A percentile compares a stretch with the other conserved stretches of the same genome.
These are phyloP conservation scores for Sesamia inferens DNA, from an alignment of 2,888 invertebrate genomes.

Conservation along the genomic window DNA sequence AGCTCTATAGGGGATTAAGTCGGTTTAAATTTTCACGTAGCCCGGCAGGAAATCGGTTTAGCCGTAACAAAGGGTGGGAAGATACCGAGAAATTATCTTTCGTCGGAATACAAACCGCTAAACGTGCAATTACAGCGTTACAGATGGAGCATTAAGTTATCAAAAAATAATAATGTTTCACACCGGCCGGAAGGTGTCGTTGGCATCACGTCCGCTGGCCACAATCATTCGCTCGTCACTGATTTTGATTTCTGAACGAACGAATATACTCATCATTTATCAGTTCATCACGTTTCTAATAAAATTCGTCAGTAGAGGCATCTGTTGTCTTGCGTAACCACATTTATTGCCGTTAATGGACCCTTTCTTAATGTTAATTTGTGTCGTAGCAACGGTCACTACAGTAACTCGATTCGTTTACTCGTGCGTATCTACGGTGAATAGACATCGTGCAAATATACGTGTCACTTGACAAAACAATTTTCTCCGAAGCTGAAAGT, in stretches of 20 bases:
- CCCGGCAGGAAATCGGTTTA: constrained; percentile 88
- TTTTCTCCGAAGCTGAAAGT: constrained; percentile 28
- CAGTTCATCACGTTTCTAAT: constrained; percentile 89
- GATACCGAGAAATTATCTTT: constrained; percentile 88
- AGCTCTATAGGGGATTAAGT: constrained; percentile 87
- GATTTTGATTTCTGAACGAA: constrained; percentile 84
- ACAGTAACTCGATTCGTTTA: constrained; percentile 67
- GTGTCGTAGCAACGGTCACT: constrained; percentile 68
- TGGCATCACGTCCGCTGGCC: constrained; percentile 82
- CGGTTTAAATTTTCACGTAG: constrained; percentile 88
- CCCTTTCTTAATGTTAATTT: constrained; percentile 83
- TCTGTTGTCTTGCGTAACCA: constrained; percentile 87
- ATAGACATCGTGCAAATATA: constrained; percentile 55
- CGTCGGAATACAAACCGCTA: constrained; percentile 87
- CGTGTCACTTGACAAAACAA: constrained; percentile 31
- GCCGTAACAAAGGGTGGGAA: constrained; percentile 88
- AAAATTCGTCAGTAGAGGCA: constrained; percentile 81
- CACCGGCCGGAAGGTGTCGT: constrained; percentile 88
- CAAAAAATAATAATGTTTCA: constrained; percentile 87
- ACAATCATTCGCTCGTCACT: constrained; percentile 78
- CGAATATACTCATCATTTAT: constrained; percentile 76
- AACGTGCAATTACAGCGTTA: constrained; percentile 88
- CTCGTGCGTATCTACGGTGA: constrained; percentile 59
- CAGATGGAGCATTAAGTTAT: constrained; percentile 88
- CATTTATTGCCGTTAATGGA: constrained; percentile 87